Percentiles rank a stretch among this genome's conserved stretches.
Conservation (phyloP, 2,113 vertebrate genomes). For the Cettia cetti region DNA sequence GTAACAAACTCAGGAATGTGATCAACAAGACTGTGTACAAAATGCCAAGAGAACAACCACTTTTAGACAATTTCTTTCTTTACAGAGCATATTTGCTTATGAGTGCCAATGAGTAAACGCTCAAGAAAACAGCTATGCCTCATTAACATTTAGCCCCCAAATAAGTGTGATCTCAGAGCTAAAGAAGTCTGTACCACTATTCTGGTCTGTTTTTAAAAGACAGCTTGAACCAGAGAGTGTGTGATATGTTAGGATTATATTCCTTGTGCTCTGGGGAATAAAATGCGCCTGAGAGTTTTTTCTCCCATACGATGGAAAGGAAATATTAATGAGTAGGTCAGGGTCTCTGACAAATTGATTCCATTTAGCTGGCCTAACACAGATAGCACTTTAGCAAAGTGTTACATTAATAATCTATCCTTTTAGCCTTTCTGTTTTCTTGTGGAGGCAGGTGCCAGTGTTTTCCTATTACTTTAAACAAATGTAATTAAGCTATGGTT, state of each 20-base stretch:
- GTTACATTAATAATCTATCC: neutral
- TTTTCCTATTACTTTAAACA: slow-evolving; percentile 5
- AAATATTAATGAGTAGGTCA: neutral
- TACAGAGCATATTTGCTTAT: neutral
- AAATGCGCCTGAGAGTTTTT: neutral
- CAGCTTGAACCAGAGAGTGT: neutral
- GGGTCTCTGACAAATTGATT: neutral
- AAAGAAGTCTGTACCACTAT: neutral
- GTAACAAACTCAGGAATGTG: neutral
- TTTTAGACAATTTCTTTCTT: neutral
- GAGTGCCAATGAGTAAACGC: neutral
- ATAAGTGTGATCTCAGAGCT: neutral
- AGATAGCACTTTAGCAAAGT: neutral
- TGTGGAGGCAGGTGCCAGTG: neutral
- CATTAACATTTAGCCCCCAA: neutral
- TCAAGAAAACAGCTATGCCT: neutral
- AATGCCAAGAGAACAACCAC: neutral
- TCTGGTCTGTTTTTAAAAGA: neutral
- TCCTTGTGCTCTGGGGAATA: neutral
- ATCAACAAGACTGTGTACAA: neutral
- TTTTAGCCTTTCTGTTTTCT: neutral
- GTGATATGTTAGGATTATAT: neutral
- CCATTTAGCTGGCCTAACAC: neutral
- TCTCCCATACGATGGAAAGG: neutral
- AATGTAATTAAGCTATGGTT: neutral